Evolutionary conservation across 1,140 invertebrate genomes (phyloP).

Genomic region (Sitophilus oryzae): DNA sequence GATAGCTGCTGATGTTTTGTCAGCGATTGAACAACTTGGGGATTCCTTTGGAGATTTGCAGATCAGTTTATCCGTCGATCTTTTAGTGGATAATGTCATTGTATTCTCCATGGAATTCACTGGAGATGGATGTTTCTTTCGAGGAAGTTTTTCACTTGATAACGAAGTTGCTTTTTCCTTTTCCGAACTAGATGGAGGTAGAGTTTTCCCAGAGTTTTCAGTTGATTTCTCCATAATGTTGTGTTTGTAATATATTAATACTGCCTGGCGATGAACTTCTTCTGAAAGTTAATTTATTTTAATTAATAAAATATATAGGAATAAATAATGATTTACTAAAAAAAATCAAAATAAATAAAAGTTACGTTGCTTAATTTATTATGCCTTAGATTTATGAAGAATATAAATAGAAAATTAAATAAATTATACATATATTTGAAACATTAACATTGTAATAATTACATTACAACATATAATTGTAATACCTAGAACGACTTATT

Average conservation of each 20-base stretch:
- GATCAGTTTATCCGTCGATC: conserved; percentile 52
- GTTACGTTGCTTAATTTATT: too few species aligned
- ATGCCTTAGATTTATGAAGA: too few species aligned
- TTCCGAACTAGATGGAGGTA: conserved; percentile 15
- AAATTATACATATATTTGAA: too few species aligned
- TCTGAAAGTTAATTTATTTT: too few species aligned
- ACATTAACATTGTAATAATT: too few species aligned
- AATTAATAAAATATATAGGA: too few species aligned
- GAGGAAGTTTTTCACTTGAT: too few species aligned
- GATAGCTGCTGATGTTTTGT: conserved; percentile 22
- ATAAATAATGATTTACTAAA: too few species aligned
- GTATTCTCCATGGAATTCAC: conserved; percentile 22
- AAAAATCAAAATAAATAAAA: too few species aligned
- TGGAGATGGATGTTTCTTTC: conserved; percentile 2
- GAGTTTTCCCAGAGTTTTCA: background rate
- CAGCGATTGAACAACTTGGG: conserved; percentile 35
- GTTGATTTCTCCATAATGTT: background rate
- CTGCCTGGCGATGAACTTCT: background rate
- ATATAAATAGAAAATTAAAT: too few species aligned
- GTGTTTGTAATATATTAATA: background rate
- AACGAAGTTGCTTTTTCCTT: conserved; percentile 4
- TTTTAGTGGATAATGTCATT: conserved; percentile 37
- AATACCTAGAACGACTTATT: too few species aligned
- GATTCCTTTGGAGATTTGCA: conserved; percentile 49
- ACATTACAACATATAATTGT: too few species aligned